Conservation (phyloP, 2,113 vertebrate genomes). For the human (Homo sapiens) region GRCh38 chr4:89904501-89905000, state of each 20-base stretch:
- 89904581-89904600: background rate
- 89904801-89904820: background rate
- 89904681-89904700: background rate
- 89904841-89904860: background rate
- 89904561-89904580: background rate
- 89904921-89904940: background rate
- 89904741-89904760: background rate
- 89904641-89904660: background rate
- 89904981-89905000: background rate
- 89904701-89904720: background rate
- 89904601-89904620: background rate
- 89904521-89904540: background rate
- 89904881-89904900: background rate
- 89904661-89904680: background rate
- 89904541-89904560: background rate
- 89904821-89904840: background rate
- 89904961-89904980: background rate
- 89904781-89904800: background rate
- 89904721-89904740: background rate
- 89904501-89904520: background rate
- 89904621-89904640: background rate
- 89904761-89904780: background rate
- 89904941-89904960: background rate
- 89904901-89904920: background rate
- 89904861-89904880: background rate